These are phyloP conservation scores for Bathybates hornii DNA, from an alignment of 2,113 vertebrate genomes.

Conservation along the genomic window DNA sequence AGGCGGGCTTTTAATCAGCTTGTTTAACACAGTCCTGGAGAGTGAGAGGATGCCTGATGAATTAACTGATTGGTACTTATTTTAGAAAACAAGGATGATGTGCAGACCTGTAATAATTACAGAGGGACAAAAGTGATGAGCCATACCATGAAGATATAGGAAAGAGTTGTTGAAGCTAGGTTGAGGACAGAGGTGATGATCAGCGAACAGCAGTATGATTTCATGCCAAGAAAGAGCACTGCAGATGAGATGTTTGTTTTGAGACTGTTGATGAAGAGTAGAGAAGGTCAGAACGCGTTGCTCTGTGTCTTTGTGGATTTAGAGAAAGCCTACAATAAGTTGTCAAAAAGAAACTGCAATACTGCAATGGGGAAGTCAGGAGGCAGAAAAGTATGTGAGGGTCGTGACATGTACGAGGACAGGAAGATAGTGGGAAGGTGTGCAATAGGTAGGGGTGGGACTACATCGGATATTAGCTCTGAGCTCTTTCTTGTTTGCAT, in stretches of 20 bases:
- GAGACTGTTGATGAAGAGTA: fast-evolving
- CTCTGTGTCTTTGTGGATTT: neutral
- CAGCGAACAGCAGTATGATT: neutral
- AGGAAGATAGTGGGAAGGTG: neutral
- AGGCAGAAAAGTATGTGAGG: neutral
- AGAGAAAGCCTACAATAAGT: neutral
- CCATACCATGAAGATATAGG: neutral
- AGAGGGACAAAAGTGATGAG: neutral
- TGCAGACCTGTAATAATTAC: neutral
- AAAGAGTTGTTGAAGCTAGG: neutral
- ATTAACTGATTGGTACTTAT: too few relatives aligned
- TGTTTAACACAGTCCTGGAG: too few relatives aligned
- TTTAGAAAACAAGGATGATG: neutral
- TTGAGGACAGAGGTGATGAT: neutral
- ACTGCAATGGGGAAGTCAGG: neutral
- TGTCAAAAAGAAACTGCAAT: neutral
- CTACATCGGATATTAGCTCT: fast-evolving
- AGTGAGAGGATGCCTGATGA: too few relatives aligned
- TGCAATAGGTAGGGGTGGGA: neutral
- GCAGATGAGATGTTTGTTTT: neutral
- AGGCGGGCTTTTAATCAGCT: too few relatives aligned
- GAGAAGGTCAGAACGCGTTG: fast-evolving
- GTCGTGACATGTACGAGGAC: neutral
- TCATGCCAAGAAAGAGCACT: neutral
- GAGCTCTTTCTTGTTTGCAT: neutral